Percentiles rank a stretch among this genome's conserved stretches.
Evolutionary conservation across 1,140 invertebrate species (phyloP).

Genomic region (Hylaeus anthracinus): DNA sequence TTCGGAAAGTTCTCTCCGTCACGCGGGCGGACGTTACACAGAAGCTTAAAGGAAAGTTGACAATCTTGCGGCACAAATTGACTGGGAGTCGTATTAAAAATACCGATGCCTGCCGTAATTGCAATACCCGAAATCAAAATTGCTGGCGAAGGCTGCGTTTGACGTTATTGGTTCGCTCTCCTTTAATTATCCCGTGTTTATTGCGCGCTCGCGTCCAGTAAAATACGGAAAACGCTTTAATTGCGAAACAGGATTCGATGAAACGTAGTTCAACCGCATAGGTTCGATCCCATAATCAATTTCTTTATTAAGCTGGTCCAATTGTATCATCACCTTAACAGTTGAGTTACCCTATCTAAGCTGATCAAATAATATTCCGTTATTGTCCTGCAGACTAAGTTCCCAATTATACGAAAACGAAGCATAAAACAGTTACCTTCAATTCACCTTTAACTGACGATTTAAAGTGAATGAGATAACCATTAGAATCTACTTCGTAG

Average conservation of each 20-base stretch:
- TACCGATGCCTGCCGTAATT: slow-evolving; percentile 28
- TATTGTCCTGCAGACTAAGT: too few species aligned
- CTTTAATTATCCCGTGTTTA: background rate
- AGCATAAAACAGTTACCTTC: too few species aligned
- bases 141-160: slow-evolving; percentile 23
- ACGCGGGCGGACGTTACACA: background rate
- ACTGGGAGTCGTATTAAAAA: slow-evolving; percentile 22
- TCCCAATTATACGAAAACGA: too few species aligned
- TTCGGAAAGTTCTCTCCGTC: slow-evolving; percentile 23
- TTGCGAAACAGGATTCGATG: background rate
- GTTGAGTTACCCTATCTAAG: too few species aligned
- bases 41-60: slow-evolving; percentile 20
- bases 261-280: too few species aligned
- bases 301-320: too few species aligned
- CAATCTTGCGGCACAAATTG: slow-evolving; percentile 47
- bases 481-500: background rate
- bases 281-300: too few species aligned
- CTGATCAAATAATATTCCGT: too few species aligned
- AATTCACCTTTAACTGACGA: too few species aligned
- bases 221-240: background rate
- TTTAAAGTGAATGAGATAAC: background rate
- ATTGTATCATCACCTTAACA: too few species aligned
- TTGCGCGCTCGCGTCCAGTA: background rate
- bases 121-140: slow-evolving; percentile 46
- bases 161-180: background rate